A percentile compares a stretch with the other conserved stretches of the same genome.
These are phyloP conservation scores for Rhinoderma darwinii DNA, from an alignment of 2,113 vertebrate species.

Conservation along the genomic window DNA sequence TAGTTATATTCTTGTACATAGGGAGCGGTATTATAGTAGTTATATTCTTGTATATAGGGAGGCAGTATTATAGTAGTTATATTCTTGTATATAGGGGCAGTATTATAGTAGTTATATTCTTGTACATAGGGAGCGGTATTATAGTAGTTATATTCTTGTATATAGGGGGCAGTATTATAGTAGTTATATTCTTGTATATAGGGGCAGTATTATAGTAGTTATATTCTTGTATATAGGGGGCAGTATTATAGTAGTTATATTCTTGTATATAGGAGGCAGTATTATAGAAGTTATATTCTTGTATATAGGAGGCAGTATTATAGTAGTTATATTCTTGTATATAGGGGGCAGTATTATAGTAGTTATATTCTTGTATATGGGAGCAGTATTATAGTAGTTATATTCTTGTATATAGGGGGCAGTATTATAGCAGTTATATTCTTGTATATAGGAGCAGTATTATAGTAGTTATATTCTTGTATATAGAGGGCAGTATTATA, in stretches of 20 bases:
- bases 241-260: background rate
- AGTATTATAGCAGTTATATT: background rate
- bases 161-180: background rate
- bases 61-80: too few species aligned
- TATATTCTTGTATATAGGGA: too few species aligned
- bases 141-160: slow-evolving; percentile 4
- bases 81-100: background rate
- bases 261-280: background rate
- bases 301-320: slow-evolving; percentile 1
- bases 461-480: background rate
- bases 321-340: background rate
- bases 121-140: background rate
- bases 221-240: background rate
- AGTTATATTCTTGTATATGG: background rate
- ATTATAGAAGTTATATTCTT: slow-evolving; percentile 16
- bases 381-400: background rate
- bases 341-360: background rate
- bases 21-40: too few species aligned
- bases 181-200: background rate
- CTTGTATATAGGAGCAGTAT: background rate
- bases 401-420: background rate
- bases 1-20: too few species aligned
- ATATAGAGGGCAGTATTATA: background rate
- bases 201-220: background rate
- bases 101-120: background rate